Conservation (phyloP, 2,113 vertebrate species). For the Salvelinus alpinus region DNA sequence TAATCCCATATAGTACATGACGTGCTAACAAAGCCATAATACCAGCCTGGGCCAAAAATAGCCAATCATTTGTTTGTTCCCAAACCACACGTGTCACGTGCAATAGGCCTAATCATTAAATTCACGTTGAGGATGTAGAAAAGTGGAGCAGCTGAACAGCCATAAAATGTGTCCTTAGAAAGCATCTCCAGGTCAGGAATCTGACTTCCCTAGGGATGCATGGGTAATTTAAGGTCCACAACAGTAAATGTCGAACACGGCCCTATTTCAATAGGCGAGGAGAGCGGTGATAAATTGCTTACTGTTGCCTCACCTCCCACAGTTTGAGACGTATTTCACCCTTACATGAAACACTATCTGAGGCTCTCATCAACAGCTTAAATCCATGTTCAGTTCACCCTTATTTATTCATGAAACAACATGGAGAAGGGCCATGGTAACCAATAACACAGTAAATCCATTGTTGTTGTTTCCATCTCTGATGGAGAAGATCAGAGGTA, state of each 20-base stretch:
- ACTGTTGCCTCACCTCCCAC: slow-evolving; percentile 63
- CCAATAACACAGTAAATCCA: slow-evolving; percentile 8
- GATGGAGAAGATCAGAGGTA: too few species aligned
- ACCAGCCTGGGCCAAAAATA: slow-evolving; percentile 38
- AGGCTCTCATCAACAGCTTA: slow-evolving; percentile 32
- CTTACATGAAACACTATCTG: slow-evolving; percentile 39
- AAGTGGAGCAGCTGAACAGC: slow-evolving; percentile 23
- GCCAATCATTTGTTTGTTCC: slow-evolving; percentile 48
- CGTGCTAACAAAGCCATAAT: slow-evolving; percentile 29
- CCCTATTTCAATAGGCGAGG: slow-evolving; percentile 54
- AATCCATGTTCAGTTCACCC: slow-evolving; percentile 27
- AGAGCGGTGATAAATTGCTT: slow-evolving; percentile 44
- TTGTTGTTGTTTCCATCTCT: slow-evolving; percentile 1
- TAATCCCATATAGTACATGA: not conserved
- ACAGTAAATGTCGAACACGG: slow-evolving; percentile 56
- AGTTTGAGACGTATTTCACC: slow-evolving; percentile 40
- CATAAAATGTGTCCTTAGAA: slow-evolving; percentile 46
- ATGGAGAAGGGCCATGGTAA: slow-evolving; percentile 7
- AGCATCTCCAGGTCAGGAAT: slow-evolving; percentile 35
- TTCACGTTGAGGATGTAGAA: slow-evolving; percentile 32
- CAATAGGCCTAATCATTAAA: slow-evolving; percentile 37
- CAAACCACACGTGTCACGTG: slow-evolving; percentile 29
- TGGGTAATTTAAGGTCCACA: slow-evolving; percentile 56
- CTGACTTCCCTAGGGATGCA: slow-evolving; percentile 54
- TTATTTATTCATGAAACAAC: slow-evolving; percentile 26